Evolutionary conservation across 2,888 invertebrate species (phyloP).

Genomic region (Apotomis capreana): DNA sequence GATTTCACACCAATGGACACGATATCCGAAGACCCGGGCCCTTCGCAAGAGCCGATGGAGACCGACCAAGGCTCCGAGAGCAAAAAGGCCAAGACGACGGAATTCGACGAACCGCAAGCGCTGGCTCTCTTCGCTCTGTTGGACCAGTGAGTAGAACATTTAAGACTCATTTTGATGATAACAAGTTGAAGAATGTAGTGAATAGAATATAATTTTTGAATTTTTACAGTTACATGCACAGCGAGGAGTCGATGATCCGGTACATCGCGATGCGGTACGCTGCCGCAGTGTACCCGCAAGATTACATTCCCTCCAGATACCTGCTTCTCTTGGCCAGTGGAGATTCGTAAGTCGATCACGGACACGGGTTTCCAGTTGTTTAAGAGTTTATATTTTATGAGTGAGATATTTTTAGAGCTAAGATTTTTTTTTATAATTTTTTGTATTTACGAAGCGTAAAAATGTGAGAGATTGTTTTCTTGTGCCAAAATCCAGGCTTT

Average conservation of each 20-base stretch:
- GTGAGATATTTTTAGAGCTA: too few species aligned
- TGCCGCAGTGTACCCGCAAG: conserved; percentile 90
- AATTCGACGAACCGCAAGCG: conserved; percentile 72
- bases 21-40: conserved; percentile 49
- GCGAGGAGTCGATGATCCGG: conserved; percentile 90
- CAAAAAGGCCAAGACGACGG: conserved; percentile 53
- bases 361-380: too few species aligned
- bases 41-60: conserved; percentile 64
- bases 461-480: too few species aligned
- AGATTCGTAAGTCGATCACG: conserved; percentile 84
- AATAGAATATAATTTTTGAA: too few species aligned
- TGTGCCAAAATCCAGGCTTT: too few species aligned
- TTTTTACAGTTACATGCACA: conserved; percentile 86
- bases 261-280: conserved; percentile 93
- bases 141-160: conserved; percentile 68
- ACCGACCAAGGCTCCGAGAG: conserved; percentile 59
- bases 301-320: conserved; percentile 92
- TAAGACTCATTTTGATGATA: not conserved
- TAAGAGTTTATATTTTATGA: too few species aligned
- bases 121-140: conserved; percentile 73
- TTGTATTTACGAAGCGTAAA: too few species aligned
- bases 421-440: too few species aligned
- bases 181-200: too few species aligned
- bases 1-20: conserved; percentile 53
- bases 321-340: conserved; percentile 92